Evolutionary conservation across 2,888 invertebrate species (phyloP).

Genomic region (Patella ulyssiponensis): DNA sequence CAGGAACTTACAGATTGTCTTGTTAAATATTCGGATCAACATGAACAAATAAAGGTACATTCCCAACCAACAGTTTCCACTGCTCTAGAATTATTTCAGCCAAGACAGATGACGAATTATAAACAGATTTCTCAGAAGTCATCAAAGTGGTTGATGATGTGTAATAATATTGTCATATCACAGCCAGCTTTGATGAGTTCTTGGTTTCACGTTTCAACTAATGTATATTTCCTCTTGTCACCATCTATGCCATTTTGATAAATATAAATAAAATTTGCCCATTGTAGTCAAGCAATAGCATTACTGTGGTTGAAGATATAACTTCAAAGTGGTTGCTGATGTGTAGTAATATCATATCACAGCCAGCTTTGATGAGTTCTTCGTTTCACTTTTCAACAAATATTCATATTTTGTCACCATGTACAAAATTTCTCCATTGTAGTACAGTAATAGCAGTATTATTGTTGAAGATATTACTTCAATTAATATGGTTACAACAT

Average conservation of each 20-base stretch:
- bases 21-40: slow-evolving; percentile 6
- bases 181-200: slow-evolving; percentile 90
- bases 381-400: not conserved
- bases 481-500: not conserved
- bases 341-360: slow-evolving; percentile 88
- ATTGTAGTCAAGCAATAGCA: too few species aligned
- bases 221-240: too few species aligned
- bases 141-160: slow-evolving; percentile 77
- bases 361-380: slow-evolving; percentile 88
- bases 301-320: too few species aligned
- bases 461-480: not conserved
- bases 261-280: too few species aligned
- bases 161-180: slow-evolving; percentile 84
- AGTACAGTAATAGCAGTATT: too few species aligned
- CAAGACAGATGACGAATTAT: too few species aligned
- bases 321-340: slow-evolving; percentile 75
- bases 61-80: too few species aligned
- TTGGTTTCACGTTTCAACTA: not conserved
- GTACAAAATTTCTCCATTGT: too few species aligned
- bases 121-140: not conserved
- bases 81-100: too few species aligned
- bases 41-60: not conserved
- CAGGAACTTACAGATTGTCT: not conserved
- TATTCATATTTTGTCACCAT: too few species aligned
- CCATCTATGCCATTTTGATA: too few species aligned